Evolutionary conservation across 2,797 vertebrate species (phyloP), one percentile per base, ranked within the genome.

Genomic region (Esox lucius): DNA sequence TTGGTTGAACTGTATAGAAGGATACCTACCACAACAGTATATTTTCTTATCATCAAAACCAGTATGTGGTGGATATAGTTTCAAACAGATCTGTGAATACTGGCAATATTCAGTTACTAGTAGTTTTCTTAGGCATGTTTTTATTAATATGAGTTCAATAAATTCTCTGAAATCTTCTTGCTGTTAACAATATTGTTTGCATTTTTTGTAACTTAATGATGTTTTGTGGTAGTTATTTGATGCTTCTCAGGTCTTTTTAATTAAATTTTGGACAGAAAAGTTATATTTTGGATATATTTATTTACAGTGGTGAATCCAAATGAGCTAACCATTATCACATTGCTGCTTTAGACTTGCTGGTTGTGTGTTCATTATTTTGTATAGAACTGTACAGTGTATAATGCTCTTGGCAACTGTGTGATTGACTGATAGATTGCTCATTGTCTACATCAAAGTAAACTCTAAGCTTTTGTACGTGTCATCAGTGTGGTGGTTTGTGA

Each of bases 391-490:
- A 26, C 19, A 69, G 48, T 53, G 51, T 22, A 68, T 24, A 59
- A 39, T 61, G 28, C 31, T 46, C 56, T 35, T 75, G 70, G 39
- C 22, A 56, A 24, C 17, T 61, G n/a, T 39, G 31, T 33, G 64
- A 68, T 68, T 16, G 33, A 22, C 19, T 42, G 3, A 68, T 42
- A 12, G 1, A 74, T 80, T 87, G 68, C 80, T 81, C 15, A 85
- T 67, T 79, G 83, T 83, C 74, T 85, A 81, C 74, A 89, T 88
- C 85, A 89, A 86, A 69, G 26, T 51, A n/a, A 73, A 76, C 73
- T 72, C 71, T 67, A 85, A 84, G 22, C 6, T 33, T 17, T 53
- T 51, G 61, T 76, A 11, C 33, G 16, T 67, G 35, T 19, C 33
- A 5, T 39, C 39, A 68, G 6, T 24, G 35, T 22, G 9, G 19